phyloP scores from a whole-genome alignment of 2,888 invertebrate species.

The Syritta pipiens region DNA sequence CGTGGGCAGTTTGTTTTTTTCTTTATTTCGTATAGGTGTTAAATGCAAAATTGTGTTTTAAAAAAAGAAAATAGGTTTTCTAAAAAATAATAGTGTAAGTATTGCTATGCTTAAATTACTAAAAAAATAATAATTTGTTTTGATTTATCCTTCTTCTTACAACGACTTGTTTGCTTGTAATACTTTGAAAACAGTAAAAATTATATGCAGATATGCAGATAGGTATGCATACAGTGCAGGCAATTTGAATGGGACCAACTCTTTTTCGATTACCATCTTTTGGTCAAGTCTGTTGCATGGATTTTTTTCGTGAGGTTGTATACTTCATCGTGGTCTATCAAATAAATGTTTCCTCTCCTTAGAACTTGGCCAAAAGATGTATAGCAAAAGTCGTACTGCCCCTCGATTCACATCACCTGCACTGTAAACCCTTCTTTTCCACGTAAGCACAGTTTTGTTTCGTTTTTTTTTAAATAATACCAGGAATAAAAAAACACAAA shows the following conservation, averaged over 20 bases:
- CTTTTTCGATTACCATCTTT: too few species aligned
- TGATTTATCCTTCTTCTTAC: conserved; percentile 22
- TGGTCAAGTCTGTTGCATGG: too few species aligned
- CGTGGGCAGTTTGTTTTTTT: conserved; percentile 50
- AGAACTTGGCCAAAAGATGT: too few species aligned
- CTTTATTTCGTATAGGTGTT: conserved; percentile 6
- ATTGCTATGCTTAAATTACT: conserved; percentile 67
- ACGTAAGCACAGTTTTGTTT: conserved; percentile 25
- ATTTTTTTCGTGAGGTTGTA: too few species aligned
- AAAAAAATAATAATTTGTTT: conserved; percentile 34
- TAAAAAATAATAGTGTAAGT: conserved; percentile 65
- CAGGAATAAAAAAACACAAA: conserved; percentile 31
- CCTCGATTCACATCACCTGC: too few species aligned
- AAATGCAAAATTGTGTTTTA: conserved; percentile 28
- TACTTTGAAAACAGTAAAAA: conserved; percentile 69
- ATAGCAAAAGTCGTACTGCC: too few species aligned
- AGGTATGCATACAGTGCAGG: conserved; percentile 38
- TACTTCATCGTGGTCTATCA: too few species aligned
- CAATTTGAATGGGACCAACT: too few species aligned
- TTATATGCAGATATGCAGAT: conserved; percentile 8
- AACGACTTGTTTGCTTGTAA: conserved; percentile 65
- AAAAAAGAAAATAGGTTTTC: conserved; percentile 27
- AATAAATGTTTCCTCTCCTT: too few species aligned
- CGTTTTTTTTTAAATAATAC: conserved; percentile 36
- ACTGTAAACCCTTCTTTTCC: not conserved